A percentile compares a stretch with the other conserved stretches of the same genome.
phyloP scores from a whole-genome alignment of 2,797 vertebrate genomes.

The Galago senegalensis region DNA sequence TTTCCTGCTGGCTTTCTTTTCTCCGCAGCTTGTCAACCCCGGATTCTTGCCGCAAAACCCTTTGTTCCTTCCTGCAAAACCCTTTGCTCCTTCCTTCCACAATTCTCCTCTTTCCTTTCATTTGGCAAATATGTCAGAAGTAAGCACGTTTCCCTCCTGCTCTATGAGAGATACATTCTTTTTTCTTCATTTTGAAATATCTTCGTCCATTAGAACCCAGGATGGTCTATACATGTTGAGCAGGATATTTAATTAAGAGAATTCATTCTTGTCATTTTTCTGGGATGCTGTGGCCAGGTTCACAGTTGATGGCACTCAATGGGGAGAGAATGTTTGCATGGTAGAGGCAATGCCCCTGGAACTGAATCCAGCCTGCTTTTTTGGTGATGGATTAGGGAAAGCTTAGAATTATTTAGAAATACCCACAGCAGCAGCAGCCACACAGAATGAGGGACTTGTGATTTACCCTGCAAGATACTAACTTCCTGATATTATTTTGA shows the following conservation, averaged over 20 bases:
- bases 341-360: not conserved
- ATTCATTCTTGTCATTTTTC: not conserved
- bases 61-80: not conserved
- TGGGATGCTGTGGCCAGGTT: not conserved
- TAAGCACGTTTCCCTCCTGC: not conserved
- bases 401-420: not conserved
- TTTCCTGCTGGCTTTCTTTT: not conserved
- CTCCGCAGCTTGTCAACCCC: not conserved
- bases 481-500: not conserved
- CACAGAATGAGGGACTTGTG: not conserved
- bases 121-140: slow-evolving; percentile 5
- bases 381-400: not conserved
- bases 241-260: not conserved
- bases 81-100: not conserved
- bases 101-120: not conserved
- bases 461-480: not conserved
- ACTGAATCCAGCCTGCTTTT: not conserved
- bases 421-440: not conserved
- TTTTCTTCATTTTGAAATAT: not conserved
- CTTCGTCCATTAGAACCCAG: not conserved
- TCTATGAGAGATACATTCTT: not conserved
- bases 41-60: not conserved
- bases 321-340: not conserved
- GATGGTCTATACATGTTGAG: not conserved
- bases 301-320: not conserved